Evolutionary conservation across 1,140 invertebrate genomes (phyloP), one percentile per base, ranked within the genome.

Genomic region (Drosophila equinoxialis): DNA sequence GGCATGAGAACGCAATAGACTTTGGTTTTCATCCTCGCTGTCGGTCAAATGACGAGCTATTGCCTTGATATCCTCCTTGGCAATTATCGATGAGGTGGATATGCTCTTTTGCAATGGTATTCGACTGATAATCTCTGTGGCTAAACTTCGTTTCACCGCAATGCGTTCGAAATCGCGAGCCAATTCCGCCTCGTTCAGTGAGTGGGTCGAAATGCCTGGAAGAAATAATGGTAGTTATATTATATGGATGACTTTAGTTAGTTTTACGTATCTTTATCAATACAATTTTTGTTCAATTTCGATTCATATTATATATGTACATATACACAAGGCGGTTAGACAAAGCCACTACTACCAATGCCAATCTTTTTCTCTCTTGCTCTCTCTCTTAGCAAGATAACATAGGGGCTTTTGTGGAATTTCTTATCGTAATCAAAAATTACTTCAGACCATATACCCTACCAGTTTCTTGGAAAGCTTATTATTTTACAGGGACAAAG

Each of bases 71-170:
- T 92, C 91, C 62, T 92, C 91, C 79, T 92, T 92, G 64, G 86
- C 87, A 20, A 92, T 91, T 33, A 92, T 92, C 63, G 97, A 98
- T 23, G 97, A 97, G 26, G 97, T 98, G 10, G 97, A 98, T 71
- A 98, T 95, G 58, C 96, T 97, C 93, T 98, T 98, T 92, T 98
- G 97, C 64, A 98, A 94, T 60, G 96, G 96, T 77, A 97, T 94
- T 57, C 96, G 94, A 33, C 95, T 94, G 62, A 95, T 95, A 66
- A 96, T 93, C 79, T 94, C 93, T 55, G 93, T 90, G 63, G 90
- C 90, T 35, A 93, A 91, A 93, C 94, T 94, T 93, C 94, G 92
- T 92, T 94, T 95, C 92, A 90, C 94, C 7, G 89, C 90, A 48
- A 94, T 93, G 60, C 94, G 93, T 84, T 94, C 93, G 89, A 94